Percentiles rank a stretch among this genome's conserved stretches.
Conservation (phyloP, 23 tunicate genomes). For the Botrylloides violaceus region DNA sequence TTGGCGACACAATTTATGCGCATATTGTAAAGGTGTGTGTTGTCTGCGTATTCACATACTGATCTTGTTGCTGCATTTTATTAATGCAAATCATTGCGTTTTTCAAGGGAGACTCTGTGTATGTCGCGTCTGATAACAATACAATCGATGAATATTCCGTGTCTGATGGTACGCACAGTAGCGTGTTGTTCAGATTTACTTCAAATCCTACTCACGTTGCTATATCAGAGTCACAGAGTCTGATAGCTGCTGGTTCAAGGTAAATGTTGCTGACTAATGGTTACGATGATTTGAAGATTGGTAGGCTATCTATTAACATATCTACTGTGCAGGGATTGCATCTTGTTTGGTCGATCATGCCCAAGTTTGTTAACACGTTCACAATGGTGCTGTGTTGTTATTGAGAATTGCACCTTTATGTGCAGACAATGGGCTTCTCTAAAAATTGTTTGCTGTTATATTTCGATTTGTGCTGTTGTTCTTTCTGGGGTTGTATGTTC, state of each 20-base stretch:
- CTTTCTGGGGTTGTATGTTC: not conserved
- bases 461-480: too few relatives aligned
- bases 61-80: not conserved
- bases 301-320: too few relatives aligned
- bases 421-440: too few relatives aligned
- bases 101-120: constrained; percentile 39
- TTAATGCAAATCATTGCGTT: too few relatives aligned
- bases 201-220: constrained; percentile 42
- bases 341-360: too few relatives aligned
- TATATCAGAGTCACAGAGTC: constrained; percentile 68
- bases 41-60: not conserved
- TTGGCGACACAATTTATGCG: constrained; percentile 44
- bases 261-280: not conserved
- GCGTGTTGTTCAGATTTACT: constrained; percentile 71
- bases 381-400: too few relatives aligned
- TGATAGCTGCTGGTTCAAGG: constrained; percentile 86
- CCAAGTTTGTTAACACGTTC: too few relatives aligned
- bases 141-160: constrained; percentile 44
- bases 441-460: too few relatives aligned
- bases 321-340: too few relatives aligned
- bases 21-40: constrained; percentile 36
- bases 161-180: constrained; percentile 58
- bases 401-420: too few relatives aligned
- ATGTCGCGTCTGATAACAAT: constrained; percentile 61
- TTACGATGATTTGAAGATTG: too few relatives aligned